A percentile compares a stretch with the other conserved stretches of the same genome.
phyloP scores from a whole-genome alignment of 2,113 vertebrate genomes.

The Rattus rattus region DNA sequence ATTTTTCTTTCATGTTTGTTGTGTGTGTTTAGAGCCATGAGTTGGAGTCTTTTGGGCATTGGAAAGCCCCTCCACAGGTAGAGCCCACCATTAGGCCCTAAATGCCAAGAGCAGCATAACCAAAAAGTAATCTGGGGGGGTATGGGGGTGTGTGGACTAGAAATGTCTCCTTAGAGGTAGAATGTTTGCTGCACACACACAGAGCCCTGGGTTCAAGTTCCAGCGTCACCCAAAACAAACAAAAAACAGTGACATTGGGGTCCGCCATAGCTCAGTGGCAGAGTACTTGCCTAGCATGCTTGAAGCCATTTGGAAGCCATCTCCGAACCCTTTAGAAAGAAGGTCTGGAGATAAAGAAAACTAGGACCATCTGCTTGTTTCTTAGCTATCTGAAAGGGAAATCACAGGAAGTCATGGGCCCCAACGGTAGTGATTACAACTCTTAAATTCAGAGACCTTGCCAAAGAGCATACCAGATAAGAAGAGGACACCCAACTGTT shows the following conservation, averaged over 20 bases:
- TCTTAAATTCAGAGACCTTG: background rate
- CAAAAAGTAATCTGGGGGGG: background rate
- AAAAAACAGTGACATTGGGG: background rate
- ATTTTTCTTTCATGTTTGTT: slow-evolving; percentile 33
- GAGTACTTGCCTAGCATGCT: background rate
- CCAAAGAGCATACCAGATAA: background rate
- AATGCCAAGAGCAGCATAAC: background rate
- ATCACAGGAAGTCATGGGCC: fast-evolving
- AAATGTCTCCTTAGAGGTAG: background rate
- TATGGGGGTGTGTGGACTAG: fast-evolving
- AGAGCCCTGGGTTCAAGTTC: background rate
- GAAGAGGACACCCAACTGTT: background rate
- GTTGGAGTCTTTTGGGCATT: background rate
- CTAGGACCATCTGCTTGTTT: background rate
- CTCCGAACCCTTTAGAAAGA: background rate
- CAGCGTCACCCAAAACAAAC: background rate
- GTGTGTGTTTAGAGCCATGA: slow-evolving; percentile 23
- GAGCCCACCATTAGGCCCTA: background rate
- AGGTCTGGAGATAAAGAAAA: background rate
- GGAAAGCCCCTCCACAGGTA: background rate
- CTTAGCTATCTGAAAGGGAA: background rate
- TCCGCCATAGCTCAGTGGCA: too few species aligned
- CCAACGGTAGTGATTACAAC: fast-evolving
- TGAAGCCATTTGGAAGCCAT: background rate
- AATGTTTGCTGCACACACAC: background rate